Base-by-base conservation (phyloP, 2,797 vertebrate species). In the Borostomias antarcticus region DNA sequence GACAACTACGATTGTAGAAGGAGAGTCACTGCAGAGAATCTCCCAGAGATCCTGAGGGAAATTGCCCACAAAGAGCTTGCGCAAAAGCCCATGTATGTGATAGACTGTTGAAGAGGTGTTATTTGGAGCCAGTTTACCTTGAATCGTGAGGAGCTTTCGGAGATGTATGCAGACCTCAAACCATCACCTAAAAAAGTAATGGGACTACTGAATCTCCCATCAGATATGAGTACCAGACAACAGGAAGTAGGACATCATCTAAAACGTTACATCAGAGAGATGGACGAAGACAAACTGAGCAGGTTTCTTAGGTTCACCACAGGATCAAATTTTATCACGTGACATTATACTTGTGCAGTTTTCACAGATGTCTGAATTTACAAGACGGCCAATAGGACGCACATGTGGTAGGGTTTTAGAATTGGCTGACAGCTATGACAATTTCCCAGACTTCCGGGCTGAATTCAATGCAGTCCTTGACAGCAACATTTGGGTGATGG, bases 401-500 rank as follows among this genome's bases (percentile, higher is more conserved):
- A 72, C 57, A 6, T 73, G 74, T 60, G 60, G 62, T 5, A 76
- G 56, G 32, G 26, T 67, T n/a, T 57, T 75, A 37, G 32, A 78
- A 7, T 32, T 69, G 8, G 19, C 72, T 26, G 69, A 77, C 6
- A 63, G 28, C 25, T 81, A 77, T 68, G 67, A 73, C 0, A 75
- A 74, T 62, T 75, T 80, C 26, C 73, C 70, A 65, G 67, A 80
- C 19, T 77, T 80, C 11, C 11, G 3, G 30, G 50, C 72, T 57
- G 73, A 84, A 53, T 82, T 77, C 32, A 78, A 70, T 65, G 40
- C 37, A 43, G 52, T 72, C 47, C 66, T 84, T 19, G 65, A 77
- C 45, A 82, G 68, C 15, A 78, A 74, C 66, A 61, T 84, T 54
- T 84, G 75, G 62, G 45, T 78, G 3, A 84, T 76, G 72, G 74